Evolutionary conservation across 2,113 vertebrate species (phyloP).

Genomic region (Grallaria varia): DNA sequence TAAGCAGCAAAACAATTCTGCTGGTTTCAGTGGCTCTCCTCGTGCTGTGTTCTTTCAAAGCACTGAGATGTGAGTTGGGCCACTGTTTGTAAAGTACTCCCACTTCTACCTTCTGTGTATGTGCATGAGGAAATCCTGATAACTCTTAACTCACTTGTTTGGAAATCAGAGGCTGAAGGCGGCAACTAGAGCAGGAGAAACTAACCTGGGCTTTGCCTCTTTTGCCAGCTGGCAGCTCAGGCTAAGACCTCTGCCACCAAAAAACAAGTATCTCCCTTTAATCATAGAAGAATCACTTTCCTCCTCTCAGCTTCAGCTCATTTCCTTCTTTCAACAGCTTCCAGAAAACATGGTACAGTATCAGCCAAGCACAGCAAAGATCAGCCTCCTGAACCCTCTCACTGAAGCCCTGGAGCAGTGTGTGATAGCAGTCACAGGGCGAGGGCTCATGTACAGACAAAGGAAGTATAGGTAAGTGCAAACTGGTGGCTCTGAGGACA

Average conservation of each 20-base stretch:
- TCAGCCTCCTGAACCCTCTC: slow-evolving; percentile 76
- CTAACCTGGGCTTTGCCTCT: neutral
- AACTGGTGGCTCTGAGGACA: neutral
- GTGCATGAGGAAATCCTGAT: neutral
- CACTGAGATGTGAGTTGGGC: neutral
- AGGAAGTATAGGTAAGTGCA: slow-evolving; percentile 67
- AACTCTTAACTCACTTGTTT: neutral
- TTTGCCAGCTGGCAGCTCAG: neutral
- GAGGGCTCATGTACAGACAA: slow-evolving; percentile 72
- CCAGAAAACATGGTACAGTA: slow-evolving; percentile 40
- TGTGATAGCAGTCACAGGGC: slow-evolving; percentile 70
- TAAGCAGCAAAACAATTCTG: neutral
- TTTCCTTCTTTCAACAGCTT: slow-evolving; percentile 61
- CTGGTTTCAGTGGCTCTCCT: neutral
- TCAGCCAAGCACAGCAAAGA: neutral
- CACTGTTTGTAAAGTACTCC: neutral
- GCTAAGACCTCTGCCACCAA: neutral
- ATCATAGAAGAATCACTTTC: neutral
- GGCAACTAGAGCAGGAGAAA: neutral
- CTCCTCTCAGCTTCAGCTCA: neutral
- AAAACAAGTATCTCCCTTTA: neutral
- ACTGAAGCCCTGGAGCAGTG: slow-evolving; percentile 65
- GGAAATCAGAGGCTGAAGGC: neutral
- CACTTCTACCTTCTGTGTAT: neutral
- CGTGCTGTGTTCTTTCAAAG: neutral